These are phyloP conservation scores for Apostichopus parvimensis DNA, from an alignment of 35 echinoderm and acorn worm genomes.

Conservation along the genomic window DNA sequence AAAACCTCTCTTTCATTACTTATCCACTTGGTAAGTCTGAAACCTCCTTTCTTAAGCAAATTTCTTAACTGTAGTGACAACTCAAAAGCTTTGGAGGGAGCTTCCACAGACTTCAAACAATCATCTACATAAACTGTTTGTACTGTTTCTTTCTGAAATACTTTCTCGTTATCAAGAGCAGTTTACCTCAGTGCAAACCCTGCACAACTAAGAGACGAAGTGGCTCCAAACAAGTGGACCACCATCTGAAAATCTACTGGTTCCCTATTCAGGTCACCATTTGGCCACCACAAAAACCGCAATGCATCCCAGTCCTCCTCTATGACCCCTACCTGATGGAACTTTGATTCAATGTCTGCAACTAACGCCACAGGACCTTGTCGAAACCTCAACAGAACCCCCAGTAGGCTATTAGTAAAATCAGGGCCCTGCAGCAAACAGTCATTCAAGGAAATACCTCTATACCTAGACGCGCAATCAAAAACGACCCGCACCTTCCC, in stretches of 20 bases:
- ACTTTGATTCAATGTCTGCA: constrained; percentile 73
- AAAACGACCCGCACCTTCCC: constrained; percentile 67
- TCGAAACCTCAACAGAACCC: constrained; percentile 55
- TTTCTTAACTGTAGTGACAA: background rate
- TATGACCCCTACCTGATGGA: constrained; percentile 53
- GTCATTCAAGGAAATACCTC: constrained; percentile 59
- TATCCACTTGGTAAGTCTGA: constrained; percentile 68
- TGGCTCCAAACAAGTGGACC: constrained; percentile 67
- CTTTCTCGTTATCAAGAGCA: constrained; percentile 35
- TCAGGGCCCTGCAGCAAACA: constrained; percentile 68
- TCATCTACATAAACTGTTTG: constrained; percentile 50
- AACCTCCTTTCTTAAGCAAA: constrained; percentile 49
- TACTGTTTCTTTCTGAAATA: background rate
- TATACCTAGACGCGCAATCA: constrained; percentile 61
- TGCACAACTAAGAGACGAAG: constrained; percentile 75
- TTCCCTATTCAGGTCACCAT: constrained; percentile 49
- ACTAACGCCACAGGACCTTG: constrained; percentile 56
- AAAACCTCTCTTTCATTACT: constrained; percentile 53
- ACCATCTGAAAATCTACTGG: constrained; percentile 43
- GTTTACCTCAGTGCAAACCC: constrained; percentile 59
- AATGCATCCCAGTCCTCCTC: constrained; percentile 46
- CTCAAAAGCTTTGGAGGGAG: background rate
- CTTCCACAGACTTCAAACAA: constrained; percentile 47
- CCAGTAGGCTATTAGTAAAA: constrained; percentile 51
- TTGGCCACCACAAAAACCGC: constrained; percentile 66